Evolutionary conservation across 2,888 invertebrate species (phyloP).

Genomic region (Acronicta alni): DNA sequence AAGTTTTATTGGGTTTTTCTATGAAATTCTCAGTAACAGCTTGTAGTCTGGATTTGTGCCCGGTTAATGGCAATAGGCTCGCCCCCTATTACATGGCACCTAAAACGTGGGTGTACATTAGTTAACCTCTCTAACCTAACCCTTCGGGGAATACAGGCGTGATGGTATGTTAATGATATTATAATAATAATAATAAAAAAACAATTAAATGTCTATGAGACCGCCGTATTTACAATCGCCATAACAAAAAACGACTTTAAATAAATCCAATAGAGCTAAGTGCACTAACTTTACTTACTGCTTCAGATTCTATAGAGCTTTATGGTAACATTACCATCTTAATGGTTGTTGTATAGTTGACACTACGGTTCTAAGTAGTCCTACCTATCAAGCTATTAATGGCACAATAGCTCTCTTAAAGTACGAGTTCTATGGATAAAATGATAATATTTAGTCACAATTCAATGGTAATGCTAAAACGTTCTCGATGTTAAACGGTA

Average conservation of each 20-base stretch:
- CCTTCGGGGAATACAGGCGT: too few species aligned
- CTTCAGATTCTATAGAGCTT: conserved; percentile 47
- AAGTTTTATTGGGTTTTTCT: too few species aligned
- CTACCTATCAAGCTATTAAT: conserved; percentile 47
- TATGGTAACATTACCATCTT: conserved; percentile 46
- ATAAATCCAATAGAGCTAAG: conserved; percentile 23
- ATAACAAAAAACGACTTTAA: conserved; percentile 14
- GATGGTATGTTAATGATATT: too few species aligned
- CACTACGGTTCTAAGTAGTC: conserved; percentile 38
- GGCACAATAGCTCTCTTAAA: conserved; percentile 34
- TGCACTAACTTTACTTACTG: conserved; percentile 18
- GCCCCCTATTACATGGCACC: too few species aligned
- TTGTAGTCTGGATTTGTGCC: too few species aligned
- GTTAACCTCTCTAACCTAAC: too few species aligned
- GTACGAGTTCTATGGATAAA: conserved; percentile 30
- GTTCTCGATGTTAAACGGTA: conserved; percentile 19
- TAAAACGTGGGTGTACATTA: too few species aligned
- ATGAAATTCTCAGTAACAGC: too few species aligned
- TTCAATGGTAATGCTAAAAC: conserved; percentile 43
- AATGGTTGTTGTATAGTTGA: conserved; percentile 48
- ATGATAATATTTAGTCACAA: conserved; percentile 33
- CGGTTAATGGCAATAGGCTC: too few species aligned
- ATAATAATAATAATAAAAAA: too few species aligned
- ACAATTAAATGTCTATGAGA: too few species aligned
- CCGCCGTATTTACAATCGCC: conserved; percentile 22